Evolutionary conservation across 53 echinoderm and acorn worm genomes (phyloP).

Genomic region (Pentamera pediparva): DNA sequence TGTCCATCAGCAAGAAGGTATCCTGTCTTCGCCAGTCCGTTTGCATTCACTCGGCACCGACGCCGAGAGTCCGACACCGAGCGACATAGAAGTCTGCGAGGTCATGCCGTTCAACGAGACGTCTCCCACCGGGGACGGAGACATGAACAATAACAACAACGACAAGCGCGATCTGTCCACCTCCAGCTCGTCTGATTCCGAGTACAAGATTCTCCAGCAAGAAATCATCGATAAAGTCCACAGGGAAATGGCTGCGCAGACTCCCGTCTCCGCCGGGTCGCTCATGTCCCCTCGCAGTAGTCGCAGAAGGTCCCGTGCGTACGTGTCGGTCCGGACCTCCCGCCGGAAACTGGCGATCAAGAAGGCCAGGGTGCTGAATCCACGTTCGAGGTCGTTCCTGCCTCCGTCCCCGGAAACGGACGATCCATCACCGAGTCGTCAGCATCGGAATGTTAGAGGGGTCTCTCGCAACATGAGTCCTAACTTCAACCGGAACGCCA

Average conservation of each 20-base stretch:
- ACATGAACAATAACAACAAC: not conserved
- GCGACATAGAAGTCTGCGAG: not conserved
- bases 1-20: not conserved
- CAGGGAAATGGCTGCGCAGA: not conserved
- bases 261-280: not conserved
- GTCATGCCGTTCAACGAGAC: not conserved
- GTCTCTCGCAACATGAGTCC: no score
- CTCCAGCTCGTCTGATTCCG: not conserved
- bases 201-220: conserved; percentile 9
- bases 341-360: conserved; percentile 1
- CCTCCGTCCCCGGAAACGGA: conserved; percentile 1
- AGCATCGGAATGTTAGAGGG: no score
- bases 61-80: not conserved
- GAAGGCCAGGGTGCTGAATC: not conserved
- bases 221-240: not conserved
- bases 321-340: not conserved
- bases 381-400: not conserved
- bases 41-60: not conserved
- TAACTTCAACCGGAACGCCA: conserved; percentile 10
- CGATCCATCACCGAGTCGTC: no score
- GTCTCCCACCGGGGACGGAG: not conserved
- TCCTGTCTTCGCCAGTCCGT: conserved; percentile 2
- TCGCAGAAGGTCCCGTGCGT: not conserved
- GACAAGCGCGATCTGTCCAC: no score
- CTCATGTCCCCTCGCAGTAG: not conserved